These are phyloP conservation scores for Atethmia centrago DNA, from an alignment of 2,888 invertebrate genomes.

Conservation along the genomic window DNA sequence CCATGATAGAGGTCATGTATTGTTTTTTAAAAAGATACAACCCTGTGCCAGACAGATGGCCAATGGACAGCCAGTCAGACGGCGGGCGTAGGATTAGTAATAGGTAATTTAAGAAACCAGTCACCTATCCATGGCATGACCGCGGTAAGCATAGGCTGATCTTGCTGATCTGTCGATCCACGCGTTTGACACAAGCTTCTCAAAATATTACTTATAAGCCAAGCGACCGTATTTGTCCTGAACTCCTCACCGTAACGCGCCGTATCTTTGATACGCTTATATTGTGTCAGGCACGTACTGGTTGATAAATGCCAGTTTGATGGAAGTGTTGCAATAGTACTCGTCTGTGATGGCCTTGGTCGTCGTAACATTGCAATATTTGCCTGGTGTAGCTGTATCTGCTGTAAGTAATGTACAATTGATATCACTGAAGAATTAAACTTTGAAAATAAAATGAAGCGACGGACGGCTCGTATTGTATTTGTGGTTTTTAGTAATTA, in stretches of 20 bases:
- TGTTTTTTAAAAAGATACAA: too few relatives aligned
- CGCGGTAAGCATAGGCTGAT: not conserved
- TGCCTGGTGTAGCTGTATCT: not conserved
- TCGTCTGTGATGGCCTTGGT: not conserved
- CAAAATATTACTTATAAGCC: not conserved
- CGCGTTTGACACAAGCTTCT: not conserved
- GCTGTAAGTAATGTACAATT: conserved; percentile 1
- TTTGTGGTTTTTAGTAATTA: not conserved
- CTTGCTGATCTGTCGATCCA: too few relatives aligned
- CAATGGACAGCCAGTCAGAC: too few relatives aligned
- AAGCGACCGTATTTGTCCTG: not conserved
- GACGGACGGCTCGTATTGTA: too few relatives aligned
- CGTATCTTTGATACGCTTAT: not conserved
- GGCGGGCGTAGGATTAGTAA: not conserved
- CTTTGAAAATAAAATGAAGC: not conserved
- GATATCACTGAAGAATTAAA: not conserved
- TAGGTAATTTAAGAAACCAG: not conserved
- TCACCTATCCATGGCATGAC: not conserved
- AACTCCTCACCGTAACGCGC: not conserved
- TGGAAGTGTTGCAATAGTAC: not conserved
- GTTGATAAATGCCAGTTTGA: not conserved
- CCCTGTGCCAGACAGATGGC: too few relatives aligned
- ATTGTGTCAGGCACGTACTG: not conserved
- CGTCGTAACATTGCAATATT: not conserved
- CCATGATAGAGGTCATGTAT: too few relatives aligned